These are phyloP conservation scores for Aleiodes sp. DNA, from an alignment of 1,140 invertebrate genomes.

Conservation along the genomic window DNA sequence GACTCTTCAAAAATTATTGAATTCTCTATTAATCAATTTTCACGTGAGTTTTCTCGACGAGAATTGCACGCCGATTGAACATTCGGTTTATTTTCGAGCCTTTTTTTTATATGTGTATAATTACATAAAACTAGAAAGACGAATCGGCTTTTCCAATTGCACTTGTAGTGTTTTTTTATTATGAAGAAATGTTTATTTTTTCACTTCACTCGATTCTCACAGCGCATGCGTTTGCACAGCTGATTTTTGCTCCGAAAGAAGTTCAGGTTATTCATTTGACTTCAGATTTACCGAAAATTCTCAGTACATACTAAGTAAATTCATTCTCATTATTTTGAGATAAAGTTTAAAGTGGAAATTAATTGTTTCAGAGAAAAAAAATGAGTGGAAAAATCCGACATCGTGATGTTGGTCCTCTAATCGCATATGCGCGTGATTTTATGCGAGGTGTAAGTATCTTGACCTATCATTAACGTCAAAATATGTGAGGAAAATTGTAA, in stretches of 20 bases:
- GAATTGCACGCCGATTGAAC: background rate
- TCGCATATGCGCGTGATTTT: background rate
- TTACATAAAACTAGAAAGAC: background rate
- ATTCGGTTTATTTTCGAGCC: constrained; percentile 1
- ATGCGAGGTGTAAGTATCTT: constrained; percentile 23
- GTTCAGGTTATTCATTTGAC: too few relatives aligned
- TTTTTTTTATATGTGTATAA: background rate
- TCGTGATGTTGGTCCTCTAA: constrained; percentile 25
- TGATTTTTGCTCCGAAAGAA: too few relatives aligned
- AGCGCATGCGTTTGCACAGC: too few relatives aligned
- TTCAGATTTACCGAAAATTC: too few relatives aligned
- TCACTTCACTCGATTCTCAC: too few relatives aligned
- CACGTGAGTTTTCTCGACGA: background rate
- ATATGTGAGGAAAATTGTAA: background rate
- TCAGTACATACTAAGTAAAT: too few relatives aligned
- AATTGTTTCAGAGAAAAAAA: background rate
- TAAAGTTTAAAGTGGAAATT: too few relatives aligned
- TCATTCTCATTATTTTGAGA: too few relatives aligned
- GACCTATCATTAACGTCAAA: constrained; percentile 10
- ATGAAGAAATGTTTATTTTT: too few relatives aligned
- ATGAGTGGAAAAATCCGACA: constrained; percentile 27
- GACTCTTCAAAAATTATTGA: background rate
- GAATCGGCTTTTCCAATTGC: background rate
- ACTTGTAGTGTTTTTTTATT: too few relatives aligned
- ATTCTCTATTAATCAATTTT: background rate